Percentiles rank a stretch among this genome's conserved stretches.
These are phyloP conservation scores for Coenonympha arcania DNA, from an alignment of 2,888 invertebrate genomes.

Conservation along the genomic window DNA sequence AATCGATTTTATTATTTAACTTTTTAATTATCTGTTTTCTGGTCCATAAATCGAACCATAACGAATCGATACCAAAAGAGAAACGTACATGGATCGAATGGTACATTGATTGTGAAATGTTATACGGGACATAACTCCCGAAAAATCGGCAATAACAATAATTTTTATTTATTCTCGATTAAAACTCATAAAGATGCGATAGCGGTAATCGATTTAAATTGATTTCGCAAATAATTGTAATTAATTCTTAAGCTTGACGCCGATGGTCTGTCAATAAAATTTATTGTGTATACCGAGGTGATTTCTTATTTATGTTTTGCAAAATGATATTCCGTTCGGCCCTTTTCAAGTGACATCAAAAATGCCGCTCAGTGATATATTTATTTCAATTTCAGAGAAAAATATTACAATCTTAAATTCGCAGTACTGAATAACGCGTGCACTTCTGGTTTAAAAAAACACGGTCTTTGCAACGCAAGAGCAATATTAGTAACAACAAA, in stretches of 20 bases:
- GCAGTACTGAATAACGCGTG: too few species aligned
- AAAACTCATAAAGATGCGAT: slow-evolving; percentile 35
- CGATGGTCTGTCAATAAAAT: slow-evolving; percentile 17
- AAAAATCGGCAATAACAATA: slow-evolving; percentile 31
- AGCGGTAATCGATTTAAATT: slow-evolving; percentile 28
- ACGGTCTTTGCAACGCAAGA: too few species aligned
- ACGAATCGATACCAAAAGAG: slow-evolving; percentile 47
- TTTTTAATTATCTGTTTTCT: slow-evolving; percentile 43
- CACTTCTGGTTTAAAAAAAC: too few species aligned
- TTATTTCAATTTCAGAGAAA: neutral
- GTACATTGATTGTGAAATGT: slow-evolving; percentile 39
- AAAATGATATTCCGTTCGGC: slow-evolving; percentile 12
- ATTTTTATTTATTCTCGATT: slow-evolving; percentile 34
- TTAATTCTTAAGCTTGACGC: slow-evolving; percentile 24
- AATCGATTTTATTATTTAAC: slow-evolving; percentile 13
- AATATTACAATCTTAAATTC: too few species aligned
- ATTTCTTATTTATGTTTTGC: slow-evolving; percentile 21
- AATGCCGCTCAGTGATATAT: neutral
- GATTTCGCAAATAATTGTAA: slow-evolving; percentile 26
- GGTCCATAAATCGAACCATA: slow-evolving; percentile 52
- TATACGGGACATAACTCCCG: slow-evolving; percentile 26
- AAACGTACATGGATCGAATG: slow-evolving; percentile 33
- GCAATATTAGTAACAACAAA: too few species aligned
- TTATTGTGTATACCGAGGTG: slow-evolving; percentile 19
- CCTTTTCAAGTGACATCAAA: slow-evolving; percentile 5